Conservation (phyloP, 1,140 invertebrate genomes). For the Batillaria attramentaria region DNA sequence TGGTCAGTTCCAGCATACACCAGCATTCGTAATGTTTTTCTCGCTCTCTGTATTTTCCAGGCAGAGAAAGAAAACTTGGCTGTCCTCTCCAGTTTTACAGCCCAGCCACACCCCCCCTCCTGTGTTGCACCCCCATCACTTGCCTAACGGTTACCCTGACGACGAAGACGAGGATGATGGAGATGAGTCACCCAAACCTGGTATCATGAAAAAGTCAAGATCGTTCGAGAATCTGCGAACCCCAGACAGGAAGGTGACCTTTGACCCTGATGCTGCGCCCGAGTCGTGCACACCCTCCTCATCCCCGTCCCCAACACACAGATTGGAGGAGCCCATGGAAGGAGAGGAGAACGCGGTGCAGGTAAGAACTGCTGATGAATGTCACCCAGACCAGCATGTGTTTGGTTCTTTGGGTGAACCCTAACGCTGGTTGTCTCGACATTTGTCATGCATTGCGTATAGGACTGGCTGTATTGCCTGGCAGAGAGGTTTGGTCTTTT, state of each 20-base stretch:
- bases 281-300: slow-evolving; percentile 6
- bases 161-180: not conserved
- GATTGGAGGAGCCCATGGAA: not conserved
- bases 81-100: not conserved
- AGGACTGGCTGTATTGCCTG: too few relatives aligned
- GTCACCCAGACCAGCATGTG: too few relatives aligned
- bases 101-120: not conserved
- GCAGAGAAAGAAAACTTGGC: slow-evolving; percentile 31
- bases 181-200: not conserved
- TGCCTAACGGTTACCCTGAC: not conserved
- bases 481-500: too few relatives aligned
- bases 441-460: too few relatives aligned
- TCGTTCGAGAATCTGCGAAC: slow-evolving; percentile 40
- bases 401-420: too few relatives aligned
- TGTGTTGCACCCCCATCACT: not conserved
- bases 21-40: too few relatives aligned
- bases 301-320: not conserved
- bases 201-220: slow-evolving; percentile 36
- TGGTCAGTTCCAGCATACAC: too few relatives aligned
- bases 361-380: too few relatives aligned
- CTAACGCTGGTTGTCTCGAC: too few relatives aligned
- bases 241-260: slow-evolving; percentile 33
- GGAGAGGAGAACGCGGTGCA: not conserved
- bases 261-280: slow-evolving; percentile 22
- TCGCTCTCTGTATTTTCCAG: too few relatives aligned